phyloP scores from a whole-genome alignment of 2,888 invertebrate genomes.

The Caenorhabditis auriculariae region DNA sequence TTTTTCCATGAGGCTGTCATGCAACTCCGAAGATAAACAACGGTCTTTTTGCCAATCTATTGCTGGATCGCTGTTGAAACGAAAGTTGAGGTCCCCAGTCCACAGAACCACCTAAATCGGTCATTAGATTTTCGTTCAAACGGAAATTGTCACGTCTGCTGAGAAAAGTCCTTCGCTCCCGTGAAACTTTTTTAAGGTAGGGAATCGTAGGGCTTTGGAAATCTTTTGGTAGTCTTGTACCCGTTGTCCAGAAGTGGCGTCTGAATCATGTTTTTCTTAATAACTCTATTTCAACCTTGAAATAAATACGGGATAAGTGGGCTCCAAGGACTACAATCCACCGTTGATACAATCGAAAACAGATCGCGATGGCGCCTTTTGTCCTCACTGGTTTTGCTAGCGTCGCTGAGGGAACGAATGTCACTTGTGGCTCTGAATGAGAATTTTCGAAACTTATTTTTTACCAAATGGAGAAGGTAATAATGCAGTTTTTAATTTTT shows the following conservation, averaged over 20 bases:
- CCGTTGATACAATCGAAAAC: conserved; percentile 89
- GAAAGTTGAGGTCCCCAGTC: conserved; percentile 60
- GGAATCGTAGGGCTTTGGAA: conserved; percentile 29
- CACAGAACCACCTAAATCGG: conserved; percentile 45
- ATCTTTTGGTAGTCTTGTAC: conserved; percentile 55
- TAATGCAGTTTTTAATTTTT: no score
- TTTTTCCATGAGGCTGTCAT: conserved; percentile 9
- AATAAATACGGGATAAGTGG: conserved; percentile 78
- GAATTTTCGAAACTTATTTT: no score
- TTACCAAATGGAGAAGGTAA: no score
- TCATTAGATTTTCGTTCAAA: not conserved
- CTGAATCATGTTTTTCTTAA: conserved; percentile 23
- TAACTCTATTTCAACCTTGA: not conserved
- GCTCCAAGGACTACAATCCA: conserved; percentile 91
- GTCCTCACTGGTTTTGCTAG: conserved; percentile 68
- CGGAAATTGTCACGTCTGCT: conserved; percentile 31
- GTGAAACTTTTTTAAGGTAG: conserved; percentile 28
- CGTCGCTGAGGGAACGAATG: conserved; percentile 48
- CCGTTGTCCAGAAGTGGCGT: conserved; percentile 48
- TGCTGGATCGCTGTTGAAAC: conserved; percentile 28
- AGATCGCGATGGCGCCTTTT: conserved; percentile 91
- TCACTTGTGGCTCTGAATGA: conserved; percentile 43
- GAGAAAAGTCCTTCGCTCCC: conserved; percentile 28
- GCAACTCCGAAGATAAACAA: not conserved
- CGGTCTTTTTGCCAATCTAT: conserved; percentile 19